Base-by-base conservation (phyloP, 1,140 invertebrate genomes). In the Apolygus lucorum region DNA sequence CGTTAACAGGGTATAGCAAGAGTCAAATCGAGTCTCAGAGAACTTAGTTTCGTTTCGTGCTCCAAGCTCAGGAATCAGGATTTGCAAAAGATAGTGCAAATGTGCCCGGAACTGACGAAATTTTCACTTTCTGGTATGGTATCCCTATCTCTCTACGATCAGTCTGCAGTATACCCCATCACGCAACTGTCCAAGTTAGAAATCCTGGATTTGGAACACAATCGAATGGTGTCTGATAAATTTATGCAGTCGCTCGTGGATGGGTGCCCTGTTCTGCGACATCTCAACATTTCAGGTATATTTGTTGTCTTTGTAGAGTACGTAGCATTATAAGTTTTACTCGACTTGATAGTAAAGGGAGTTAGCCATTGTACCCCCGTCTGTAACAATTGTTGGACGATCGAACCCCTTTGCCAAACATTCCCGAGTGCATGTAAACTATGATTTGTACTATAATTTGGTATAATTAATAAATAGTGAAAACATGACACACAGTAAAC, bases 131-230 rank as follows among this genome's bases (percentile, higher is more conserved):
- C 54, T 13, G 54, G 54, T 4, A 59, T 59, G 11, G n/a, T n/a
- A n/a, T n/a, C n/a, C n/a, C 22, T 59, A 4, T 21, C 11, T 4
- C 22, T 59, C 2, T 22, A 17, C 54, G 54, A 59, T 8, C 22
- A 11, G 8, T 4, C 4, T 4, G 8, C 54, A 4, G 4, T 17
- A 11, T 21, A 11, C 22, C 54, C 54, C 54, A 59, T 59, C 54
- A 59, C 11, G 2, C 11, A 17, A 21, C 22, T 59, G 11, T 59
- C 54, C 2, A 13, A 24, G 4, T 59, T 59, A 24, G 54, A 59
- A 59, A 59, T 14, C 22, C 54, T 59, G 8, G 54, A 59, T 59
- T 59, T 59, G 22, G 54, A 59, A 21, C 54, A 59, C 54, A 59
- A 59, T 24, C 8, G 54, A 22, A 22, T 59, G 4, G 22, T 59